Conservation (phyloP, 2,113 vertebrate species). For the Albula glossodonta region DNA sequence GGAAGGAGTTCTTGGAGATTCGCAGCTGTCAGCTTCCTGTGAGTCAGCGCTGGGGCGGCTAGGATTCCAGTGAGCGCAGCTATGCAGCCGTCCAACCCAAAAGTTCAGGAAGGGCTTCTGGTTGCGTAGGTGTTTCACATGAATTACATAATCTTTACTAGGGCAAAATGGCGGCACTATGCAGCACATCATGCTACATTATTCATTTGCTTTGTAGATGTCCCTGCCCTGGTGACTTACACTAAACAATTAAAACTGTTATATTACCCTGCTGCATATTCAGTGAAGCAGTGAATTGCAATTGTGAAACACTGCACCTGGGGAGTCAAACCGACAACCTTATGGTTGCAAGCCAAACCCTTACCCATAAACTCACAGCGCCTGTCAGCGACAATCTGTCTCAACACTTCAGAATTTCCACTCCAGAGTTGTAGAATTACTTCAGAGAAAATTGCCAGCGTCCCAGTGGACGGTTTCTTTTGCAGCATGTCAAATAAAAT, state of each 20-base stretch:
- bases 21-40: background rate
- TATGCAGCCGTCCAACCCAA: background rate
- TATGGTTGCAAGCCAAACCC: background rate
- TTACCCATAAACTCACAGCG: background rate
- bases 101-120: background rate
- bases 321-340: background rate
- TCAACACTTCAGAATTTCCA: too few species aligned
- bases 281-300: background rate
- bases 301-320: background rate
- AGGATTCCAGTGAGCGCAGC: background rate
- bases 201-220: background rate
- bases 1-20: background rate
- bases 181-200: background rate
- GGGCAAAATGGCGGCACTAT: background rate
- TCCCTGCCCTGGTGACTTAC: background rate
- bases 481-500: background rate
- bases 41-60: background rate
- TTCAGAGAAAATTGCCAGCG: background rate
- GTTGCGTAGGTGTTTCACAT: background rate
- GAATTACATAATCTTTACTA: background rate
- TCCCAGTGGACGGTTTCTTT: background rate
- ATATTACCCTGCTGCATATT: background rate
- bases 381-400: background rate
- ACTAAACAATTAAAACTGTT: background rate
- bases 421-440: too few species aligned